Evolutionary conservation across 1,140 invertebrate genomes (phyloP), one percentile per base, ranked within the genome.

Genomic region (Brachionus plicatilis): DNA sequence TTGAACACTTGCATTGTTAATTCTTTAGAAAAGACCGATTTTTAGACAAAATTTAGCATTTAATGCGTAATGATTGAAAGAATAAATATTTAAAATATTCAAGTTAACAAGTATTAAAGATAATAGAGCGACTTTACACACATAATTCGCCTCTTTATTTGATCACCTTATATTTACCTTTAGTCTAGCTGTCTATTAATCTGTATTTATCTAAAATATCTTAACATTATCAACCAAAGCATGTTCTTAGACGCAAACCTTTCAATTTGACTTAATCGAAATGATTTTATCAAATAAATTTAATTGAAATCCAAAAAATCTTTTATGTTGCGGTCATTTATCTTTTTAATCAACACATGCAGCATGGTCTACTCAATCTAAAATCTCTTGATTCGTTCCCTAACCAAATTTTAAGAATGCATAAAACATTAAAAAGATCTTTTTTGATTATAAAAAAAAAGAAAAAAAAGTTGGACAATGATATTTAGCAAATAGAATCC

Each of bases 161-260:
- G 66, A 68, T 68, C 33, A 33, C 12, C 24, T 14, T 9, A 68
- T 68, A 33, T 68, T 68, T 68, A 41, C 66, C 33, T 41, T 33
- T 68, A 33, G 66, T 68, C 66, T 68, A 68, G 66, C 7, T 33
- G 66, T 68, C 66, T 68, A 68, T 68, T 68, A 60, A 60, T 60
- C 53, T 60, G 17, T 60, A 24, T 60, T 60, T 20, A 68, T 68
- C 33, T 68, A 33, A 68, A 68, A 14, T 29, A 68, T 68, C 66
- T 68, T 68, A 33, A 41, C 12, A 68, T 68, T 68, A 41, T 68
- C 66, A 33, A 3, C 27, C 66, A 68, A 33, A 68, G 12, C 66
- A 68, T 68, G 66, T 68, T 9, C 27, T 68, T 14, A 12, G 7
- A 33, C 12, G 7, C 27, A 66, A 66, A 9, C 12, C 3, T 27